A percentile compares a stretch with the other conserved stretches of the same genome.
Evolutionary conservation across 2,113 vertebrate genomes (phyloP).

Genomic region (Myiozetetes cayanensis): DNA sequence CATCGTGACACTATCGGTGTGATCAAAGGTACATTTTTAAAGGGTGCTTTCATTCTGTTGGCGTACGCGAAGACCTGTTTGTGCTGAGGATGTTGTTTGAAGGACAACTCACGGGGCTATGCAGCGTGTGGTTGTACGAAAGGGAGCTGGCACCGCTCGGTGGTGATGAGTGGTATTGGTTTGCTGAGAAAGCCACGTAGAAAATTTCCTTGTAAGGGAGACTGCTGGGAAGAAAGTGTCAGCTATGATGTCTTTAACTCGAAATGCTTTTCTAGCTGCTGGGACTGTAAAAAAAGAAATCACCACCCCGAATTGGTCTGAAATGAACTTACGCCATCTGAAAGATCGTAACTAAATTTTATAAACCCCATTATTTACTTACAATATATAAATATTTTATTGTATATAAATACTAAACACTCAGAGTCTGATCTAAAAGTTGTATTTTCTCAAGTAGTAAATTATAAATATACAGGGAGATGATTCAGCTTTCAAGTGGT

Average conservation of each 20-base stretch:
- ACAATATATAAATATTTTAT: background rate
- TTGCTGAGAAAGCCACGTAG: background rate
- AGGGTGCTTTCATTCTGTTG: background rate
- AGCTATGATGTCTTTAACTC: background rate
- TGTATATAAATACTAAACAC: background rate
- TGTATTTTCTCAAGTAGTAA: background rate
- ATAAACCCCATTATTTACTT: background rate
- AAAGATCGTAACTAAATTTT: background rate
- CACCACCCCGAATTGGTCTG: background rate
- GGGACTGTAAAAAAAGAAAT: background rate
- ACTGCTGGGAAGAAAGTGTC: background rate
- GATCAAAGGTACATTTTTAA: conserved; percentile 24
- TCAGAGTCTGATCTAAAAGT: background rate
- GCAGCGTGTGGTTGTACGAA: background rate
- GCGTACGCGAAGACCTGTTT: background rate
- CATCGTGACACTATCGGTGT: background rate
- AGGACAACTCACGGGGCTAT: background rate
- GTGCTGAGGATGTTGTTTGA: background rate
- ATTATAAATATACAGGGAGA: background rate
- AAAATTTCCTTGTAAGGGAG: conserved; percentile 52
- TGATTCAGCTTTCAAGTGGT: background rate
- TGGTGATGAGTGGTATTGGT: background rate
- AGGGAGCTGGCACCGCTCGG: conserved; percentile 27
- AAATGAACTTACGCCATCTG: background rate
- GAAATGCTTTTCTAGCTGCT: background rate